Evolutionary conservation across 2,797 vertebrate genomes (phyloP), one percentile per base, ranked within the genome.

Genomic region (Ispidina lecontei): DNA sequence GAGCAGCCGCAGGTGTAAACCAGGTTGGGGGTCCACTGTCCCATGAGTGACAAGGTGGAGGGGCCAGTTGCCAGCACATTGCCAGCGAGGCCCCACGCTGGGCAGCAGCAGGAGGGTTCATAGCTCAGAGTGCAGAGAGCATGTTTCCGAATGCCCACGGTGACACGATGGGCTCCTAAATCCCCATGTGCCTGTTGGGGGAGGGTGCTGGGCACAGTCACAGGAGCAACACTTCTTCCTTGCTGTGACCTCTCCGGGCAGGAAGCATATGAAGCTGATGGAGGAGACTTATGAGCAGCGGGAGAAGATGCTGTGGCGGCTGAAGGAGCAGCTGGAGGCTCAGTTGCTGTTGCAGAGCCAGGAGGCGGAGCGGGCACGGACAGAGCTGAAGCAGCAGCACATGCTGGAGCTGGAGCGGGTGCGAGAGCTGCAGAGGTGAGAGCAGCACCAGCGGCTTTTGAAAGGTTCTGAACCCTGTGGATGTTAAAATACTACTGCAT

Each of bases 351-450:
- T 82, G 0, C 96, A 94, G 25, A 97, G 97, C 4, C 97, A 93
- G 62, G 94, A 95, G 1, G 96, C 84, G 0, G 98, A 99, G 97
- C 97, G 96, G 93, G 98, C 98, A 20, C 97, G 97, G 26, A 77
- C 97, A 0, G 98, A 98, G 87, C 96, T 85, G 49, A 97, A 98
- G 58, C 98, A 98, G 82, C 98, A 99, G 78, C 96, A 97, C 39
- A 97, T 98, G 87, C 94, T 96, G 5, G 98, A 99, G 91, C 95
- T 99, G 90, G 98, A 98, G 93, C 95, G 98, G 73, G 98, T 99
- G 56, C 78, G 95, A 75, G 98, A 99, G 29, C 98, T 99, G 39
- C 99, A 99, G 97, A 98, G 98, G 99, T 98, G 84, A 95, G 91
- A 35, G 22, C 0, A 9, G 56, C 47, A 4, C 1, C 0, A 44